Percentiles rank a stretch among this genome's conserved stretches.
phyloP scores from a whole-genome alignment of 2,888 invertebrate species.

The Apomyelois bistriatella region DNA sequence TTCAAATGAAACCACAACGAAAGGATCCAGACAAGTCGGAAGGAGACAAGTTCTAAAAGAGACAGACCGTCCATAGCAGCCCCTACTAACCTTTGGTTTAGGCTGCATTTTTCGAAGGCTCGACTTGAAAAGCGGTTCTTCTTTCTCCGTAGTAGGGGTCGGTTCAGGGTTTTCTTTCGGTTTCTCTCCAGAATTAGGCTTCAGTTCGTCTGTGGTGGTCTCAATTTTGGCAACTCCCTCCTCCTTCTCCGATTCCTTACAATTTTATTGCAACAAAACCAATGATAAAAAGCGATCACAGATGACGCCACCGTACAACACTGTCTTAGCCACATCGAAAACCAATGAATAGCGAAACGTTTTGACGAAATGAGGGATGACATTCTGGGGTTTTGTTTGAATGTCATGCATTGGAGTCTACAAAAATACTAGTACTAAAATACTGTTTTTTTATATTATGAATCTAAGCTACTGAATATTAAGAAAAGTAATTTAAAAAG shows the following conservation, averaged over 20 bases:
- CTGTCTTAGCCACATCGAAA: constrained; percentile 49
- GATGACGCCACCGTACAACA: constrained; percentile 37
- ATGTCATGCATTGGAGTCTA: constrained; percentile 44
- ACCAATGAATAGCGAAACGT: constrained; percentile 50
- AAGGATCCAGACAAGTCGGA: constrained; percentile 45
- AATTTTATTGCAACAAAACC: constrained; percentile 67
- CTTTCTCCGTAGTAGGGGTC: constrained; percentile 59
- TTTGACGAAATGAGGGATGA: constrained; percentile 43
- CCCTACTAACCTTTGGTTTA: constrained; percentile 69
- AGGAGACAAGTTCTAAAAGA: constrained; percentile 59
- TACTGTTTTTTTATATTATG: constrained; percentile 20
- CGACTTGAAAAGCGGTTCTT: constrained; percentile 73
- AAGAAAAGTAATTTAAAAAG: constrained; percentile 6
- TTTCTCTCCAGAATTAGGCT: constrained; percentile 58
- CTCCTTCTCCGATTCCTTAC: constrained; percentile 61
- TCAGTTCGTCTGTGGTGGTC: constrained; percentile 71
- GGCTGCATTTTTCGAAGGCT: constrained; percentile 63
- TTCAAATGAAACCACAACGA: constrained; percentile 31
- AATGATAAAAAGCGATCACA: constrained; percentile 57
- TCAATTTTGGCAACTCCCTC: constrained; percentile 72
- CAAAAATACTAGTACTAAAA: constrained; percentile 25
- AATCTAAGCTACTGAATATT: constrained; percentile 30
- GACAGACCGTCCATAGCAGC: constrained; percentile 36
- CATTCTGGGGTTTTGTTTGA: constrained; percentile 22
- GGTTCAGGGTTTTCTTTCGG: constrained; percentile 32